Percentiles rank a stretch among this genome's conserved stretches.
phyloP scores from a whole-genome alignment of 1,140 invertebrate species.

The Orius insidiosus region DNA sequence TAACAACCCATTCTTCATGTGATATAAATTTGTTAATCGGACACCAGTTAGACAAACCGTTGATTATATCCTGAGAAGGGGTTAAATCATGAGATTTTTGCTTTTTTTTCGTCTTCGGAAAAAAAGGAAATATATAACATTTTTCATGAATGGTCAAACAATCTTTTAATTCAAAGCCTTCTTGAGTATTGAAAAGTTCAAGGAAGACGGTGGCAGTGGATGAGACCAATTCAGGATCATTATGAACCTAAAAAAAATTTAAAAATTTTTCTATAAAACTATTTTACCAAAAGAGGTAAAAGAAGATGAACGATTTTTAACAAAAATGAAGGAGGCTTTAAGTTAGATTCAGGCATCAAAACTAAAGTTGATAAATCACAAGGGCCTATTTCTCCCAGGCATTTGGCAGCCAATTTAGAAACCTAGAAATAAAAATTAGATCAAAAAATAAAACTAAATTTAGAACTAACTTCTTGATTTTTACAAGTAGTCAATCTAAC shows the following conservation, averaged over 20 bases:
- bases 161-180: not conserved
- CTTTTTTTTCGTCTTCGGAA: no score
- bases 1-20: constrained; percentile 12
- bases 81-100: no score
- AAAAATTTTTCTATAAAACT: not conserved
- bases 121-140: no score
- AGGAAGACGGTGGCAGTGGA: not conserved
- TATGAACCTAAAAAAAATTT: not conserved
- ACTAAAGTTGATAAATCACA: constrained; percentile 50
- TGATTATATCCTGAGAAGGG: no score
- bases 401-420: constrained; percentile 45
- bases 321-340: constrained; percentile 1
- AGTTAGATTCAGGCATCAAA: constrained; percentile 29
- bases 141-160: not conserved
- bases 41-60: constrained; percentile 4
- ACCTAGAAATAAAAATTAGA: constrained; percentile 27
- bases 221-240: not conserved
- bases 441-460: constrained; percentile 1
- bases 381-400: constrained; percentile 62
- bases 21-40: constrained; percentile 2
- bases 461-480: constrained; percentile 24
- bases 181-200: no score
- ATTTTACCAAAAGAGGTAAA: constrained; percentile 9
- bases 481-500: constrained; percentile 31
- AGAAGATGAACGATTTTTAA: constrained; percentile 2